These are phyloP conservation scores for Hassar affinis DNA, from an alignment of 2,113 vertebrate species.

Conservation along the genomic window DNA sequence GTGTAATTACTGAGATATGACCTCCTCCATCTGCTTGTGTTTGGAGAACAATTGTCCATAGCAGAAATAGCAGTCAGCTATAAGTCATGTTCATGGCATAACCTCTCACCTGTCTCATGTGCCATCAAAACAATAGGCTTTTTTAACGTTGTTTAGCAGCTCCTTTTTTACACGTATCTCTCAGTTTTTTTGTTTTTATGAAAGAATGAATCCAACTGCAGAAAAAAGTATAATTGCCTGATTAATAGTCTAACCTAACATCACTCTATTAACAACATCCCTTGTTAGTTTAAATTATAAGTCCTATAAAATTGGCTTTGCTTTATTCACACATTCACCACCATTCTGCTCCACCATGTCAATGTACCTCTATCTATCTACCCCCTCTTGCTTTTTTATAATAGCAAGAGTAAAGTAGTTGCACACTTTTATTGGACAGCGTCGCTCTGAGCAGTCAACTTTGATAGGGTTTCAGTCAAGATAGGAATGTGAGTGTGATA, in stretches of 20 bases:
- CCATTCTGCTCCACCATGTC: neutral
- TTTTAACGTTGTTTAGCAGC: neutral
- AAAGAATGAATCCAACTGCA: conserved; percentile 7
- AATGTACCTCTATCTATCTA: conserved; percentile 28
- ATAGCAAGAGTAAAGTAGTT: conserved; percentile 47
- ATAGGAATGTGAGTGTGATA: conserved; percentile 68
- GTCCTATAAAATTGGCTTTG: no score
- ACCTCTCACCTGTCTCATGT: conserved; percentile 13
- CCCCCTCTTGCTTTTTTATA: conserved; percentile 25
- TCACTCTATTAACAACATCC: neutral
- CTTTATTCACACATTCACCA: neutral
- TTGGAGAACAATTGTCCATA: conserved; percentile 1
- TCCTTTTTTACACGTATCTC: neutral
- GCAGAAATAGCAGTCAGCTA: conserved; percentile 12
- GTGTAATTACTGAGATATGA: conserved; percentile 54
- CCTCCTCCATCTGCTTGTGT: conserved; percentile 44
- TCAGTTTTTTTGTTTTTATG: neutral
- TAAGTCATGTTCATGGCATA: neutral
- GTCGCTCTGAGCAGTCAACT: conserved; percentile 18
- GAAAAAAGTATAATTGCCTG: neutral
- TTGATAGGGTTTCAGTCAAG: conserved; percentile 51
- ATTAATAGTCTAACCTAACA: neutral
- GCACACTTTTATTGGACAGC: conserved; percentile 55
- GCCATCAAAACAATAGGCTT: neutral
- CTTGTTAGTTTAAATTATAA: neutral